A percentile compares a stretch with the other conserved stretches of the same genome.
Evolutionary conservation across 2,113 vertebrate species (phyloP).

Genomic region (Carettochelys insculpta): DNA sequence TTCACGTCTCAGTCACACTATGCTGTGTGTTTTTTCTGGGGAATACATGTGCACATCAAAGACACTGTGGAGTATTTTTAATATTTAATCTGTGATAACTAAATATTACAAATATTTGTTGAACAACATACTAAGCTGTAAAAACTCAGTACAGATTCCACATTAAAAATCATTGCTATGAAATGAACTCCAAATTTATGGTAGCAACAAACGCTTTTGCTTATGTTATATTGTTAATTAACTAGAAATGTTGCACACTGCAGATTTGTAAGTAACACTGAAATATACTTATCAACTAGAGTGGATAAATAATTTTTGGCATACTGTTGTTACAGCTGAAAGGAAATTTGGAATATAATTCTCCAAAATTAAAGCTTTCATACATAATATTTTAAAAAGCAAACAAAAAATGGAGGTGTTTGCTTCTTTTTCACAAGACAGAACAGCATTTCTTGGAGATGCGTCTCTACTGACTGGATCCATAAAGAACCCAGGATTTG

Average conservation of each 20-base stretch:
- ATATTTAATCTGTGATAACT: background rate
- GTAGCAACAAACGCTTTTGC: conserved; percentile 12
- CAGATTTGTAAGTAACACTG: conserved; percentile 27
- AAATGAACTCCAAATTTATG: background rate
- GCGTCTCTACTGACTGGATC: background rate
- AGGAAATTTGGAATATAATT: background rate
- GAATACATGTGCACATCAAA: background rate
- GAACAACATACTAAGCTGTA: background rate
- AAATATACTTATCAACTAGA: background rate
- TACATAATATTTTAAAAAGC: background rate
- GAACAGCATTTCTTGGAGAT: background rate
- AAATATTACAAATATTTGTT: background rate
- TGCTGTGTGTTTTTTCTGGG: too few relatives aligned
- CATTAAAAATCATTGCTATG: background rate
- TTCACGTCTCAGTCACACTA: too few relatives aligned
- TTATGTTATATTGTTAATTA: conserved; percentile 38
- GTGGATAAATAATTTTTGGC: background rate
- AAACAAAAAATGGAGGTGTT: background rate
- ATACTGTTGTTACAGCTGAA: background rate
- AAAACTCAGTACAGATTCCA: background rate
- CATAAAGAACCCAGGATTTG: background rate
- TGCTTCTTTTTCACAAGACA: background rate
- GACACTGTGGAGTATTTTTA: background rate
- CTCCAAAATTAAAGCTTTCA: background rate
- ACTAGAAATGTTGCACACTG: background rate